Base-by-base conservation (phyloP, 2,113 vertebrate species). In the Silurus asotus region DNA sequence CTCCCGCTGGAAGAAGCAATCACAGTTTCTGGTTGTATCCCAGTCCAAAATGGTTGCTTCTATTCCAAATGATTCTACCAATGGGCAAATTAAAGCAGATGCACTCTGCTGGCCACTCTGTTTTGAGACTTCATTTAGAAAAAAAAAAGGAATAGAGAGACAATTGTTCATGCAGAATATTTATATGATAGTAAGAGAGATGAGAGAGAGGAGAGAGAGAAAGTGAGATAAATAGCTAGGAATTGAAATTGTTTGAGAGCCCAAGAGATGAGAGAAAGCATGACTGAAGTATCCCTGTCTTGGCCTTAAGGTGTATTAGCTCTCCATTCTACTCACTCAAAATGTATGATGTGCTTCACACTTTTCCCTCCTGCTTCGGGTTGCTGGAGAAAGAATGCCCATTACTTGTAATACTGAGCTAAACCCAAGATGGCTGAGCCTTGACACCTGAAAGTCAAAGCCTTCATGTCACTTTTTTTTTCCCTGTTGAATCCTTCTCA, bases 341-440 rank as follows among this genome's bases (percentile, higher is more conserved):
- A 83, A 70, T 84, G 86, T 64, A 87, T 84, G 86, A 87, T 87
- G 81, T 87, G 81, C 81, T 83, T 83, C 20, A 78, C 37, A 37
- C 64, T 25, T 84, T 58, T 61, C 64, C 74, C 45, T 51, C 55
- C 72, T 58, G 86, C 81, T 87, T 53, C 59, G 62, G 80, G 81
- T 55, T 77, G 72, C 82, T 69, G 17, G 74, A 37, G 53, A 84
- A 77, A 20, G 70, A 87, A 69, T 56, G 72, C 15, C 78, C 85
- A 70, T 72, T 70, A 62, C 55, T 80, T 74, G 25, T 55, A 78
- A 64, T 81, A 56, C 78, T 74, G 23, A 70, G 76, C 79, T 86
- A 62, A 81, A 86, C 8, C 51, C 55, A 49, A 70, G n/a, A 87
- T 69, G n/a, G 75, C 72, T 83, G 58, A 45, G 72, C 53, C 72